Evolutionary conservation across 2,113 vertebrate species (phyloP).

Genomic region (Sebastes fasciatus): DNA sequence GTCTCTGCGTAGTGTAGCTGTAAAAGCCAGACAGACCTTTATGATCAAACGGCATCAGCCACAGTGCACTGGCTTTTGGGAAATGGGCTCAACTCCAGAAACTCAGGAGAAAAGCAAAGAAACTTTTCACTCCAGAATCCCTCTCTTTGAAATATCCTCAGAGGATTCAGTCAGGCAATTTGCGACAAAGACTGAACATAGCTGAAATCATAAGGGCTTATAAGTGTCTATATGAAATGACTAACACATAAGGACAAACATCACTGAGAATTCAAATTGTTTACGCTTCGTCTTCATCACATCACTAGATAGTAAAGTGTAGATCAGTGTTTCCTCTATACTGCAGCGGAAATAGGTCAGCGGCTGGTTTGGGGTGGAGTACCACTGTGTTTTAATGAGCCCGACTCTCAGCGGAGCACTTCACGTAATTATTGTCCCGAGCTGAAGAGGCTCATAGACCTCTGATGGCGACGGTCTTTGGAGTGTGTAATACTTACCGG

Average conservation of each 20-base stretch:
- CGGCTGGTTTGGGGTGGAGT: constrained; percentile 49
- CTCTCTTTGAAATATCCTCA: constrained; percentile 44
- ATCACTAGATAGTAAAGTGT: constrained; percentile 21
- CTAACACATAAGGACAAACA: background rate
- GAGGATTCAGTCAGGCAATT: constrained; percentile 37
- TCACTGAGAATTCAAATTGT: constrained; percentile 6
- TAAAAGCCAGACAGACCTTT: constrained; percentile 65
- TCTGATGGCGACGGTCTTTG: constrained; percentile 16
- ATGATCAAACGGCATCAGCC: constrained; percentile 66
- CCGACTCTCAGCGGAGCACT: constrained; percentile 64
- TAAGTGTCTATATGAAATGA: background rate
- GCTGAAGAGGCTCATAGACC: constrained; percentile 51
- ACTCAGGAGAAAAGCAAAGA: constrained; percentile 28
- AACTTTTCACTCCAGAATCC: constrained; percentile 17
- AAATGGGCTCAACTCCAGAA: constrained; percentile 56
- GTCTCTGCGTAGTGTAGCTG: constrained; percentile 51
- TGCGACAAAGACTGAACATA: constrained; percentile 28
- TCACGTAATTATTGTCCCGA: constrained; percentile 62
- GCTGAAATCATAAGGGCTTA: constrained; percentile 1
- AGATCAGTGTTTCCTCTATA: constrained; percentile 45
- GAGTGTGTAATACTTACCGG: constrained; percentile 86
- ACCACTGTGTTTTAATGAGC: constrained; percentile 69
- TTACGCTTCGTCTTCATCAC: constrained; percentile 17
- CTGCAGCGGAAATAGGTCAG: constrained; percentile 65
- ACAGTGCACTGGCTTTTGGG: constrained; percentile 59